Evolutionary conservation across 64 coral and sea anemone genomes (phyloP).

Genomic region (Catalaphyllia jardinei): DNA sequence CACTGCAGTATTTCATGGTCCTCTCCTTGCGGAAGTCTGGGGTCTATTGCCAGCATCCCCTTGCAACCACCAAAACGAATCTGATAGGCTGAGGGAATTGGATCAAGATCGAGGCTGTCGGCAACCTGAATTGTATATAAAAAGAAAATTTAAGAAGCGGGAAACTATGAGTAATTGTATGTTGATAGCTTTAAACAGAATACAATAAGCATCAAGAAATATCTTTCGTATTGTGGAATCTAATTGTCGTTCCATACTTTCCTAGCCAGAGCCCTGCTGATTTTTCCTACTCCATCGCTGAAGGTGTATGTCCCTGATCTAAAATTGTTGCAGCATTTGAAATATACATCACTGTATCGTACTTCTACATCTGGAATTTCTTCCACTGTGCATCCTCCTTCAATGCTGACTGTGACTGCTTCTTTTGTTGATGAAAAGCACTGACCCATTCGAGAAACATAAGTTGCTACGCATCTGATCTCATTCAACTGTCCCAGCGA

Average conservation of each 20-base stretch:
- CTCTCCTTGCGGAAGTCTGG: conserved; percentile 51
- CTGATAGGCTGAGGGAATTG: conserved; percentile 78
- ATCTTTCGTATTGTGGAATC: no score
- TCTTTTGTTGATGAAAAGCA: conserved; percentile 94
- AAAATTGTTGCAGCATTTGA: conserved; percentile 46
- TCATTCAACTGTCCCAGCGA: conserved; percentile 78
- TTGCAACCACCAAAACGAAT: conserved; percentile 91
- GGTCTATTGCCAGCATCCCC: conserved; percentile 79
- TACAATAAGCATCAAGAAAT: background rate
- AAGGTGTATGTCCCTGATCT: conserved; percentile 77
- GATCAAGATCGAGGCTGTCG: conserved; percentile 61
- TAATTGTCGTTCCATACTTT: conserved; percentile 50
- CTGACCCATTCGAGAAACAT: conserved; percentile 92
- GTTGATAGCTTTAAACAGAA: background rate
- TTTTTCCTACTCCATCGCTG: conserved; percentile 93
- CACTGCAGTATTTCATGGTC: conserved; percentile 59
- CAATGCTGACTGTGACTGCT: conserved; percentile 67
- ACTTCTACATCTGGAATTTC: conserved; percentile 66
- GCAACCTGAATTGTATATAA: conserved; percentile 54
- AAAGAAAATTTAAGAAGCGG: background rate
- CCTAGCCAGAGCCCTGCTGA: conserved; percentile 61
- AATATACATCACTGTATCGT: conserved; percentile 37
- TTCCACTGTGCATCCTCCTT: conserved; percentile 5
- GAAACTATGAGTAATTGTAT: no score
- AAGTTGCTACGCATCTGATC: conserved; percentile 87